Evolutionary conservation across 2,888 invertebrate species (phyloP).

Genomic region (Drosophila setosimentum): DNA sequence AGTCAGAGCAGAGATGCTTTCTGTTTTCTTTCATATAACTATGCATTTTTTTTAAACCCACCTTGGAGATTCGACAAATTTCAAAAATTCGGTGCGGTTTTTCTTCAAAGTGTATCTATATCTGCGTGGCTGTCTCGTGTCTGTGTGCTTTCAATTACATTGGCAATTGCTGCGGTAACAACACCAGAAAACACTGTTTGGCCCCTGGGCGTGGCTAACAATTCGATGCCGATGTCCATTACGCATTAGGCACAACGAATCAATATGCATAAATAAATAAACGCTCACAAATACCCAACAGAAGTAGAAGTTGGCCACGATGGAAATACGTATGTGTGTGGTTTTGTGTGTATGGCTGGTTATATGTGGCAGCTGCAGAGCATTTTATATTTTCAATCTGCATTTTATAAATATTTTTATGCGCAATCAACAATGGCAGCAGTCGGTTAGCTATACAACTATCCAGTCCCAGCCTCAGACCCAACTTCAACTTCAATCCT

Average conservation of each 20-base stretch:
- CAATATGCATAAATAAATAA: slow-evolving; percentile 74
- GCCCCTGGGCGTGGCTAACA: slow-evolving; percentile 42
- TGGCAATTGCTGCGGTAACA: slow-evolving; percentile 74
- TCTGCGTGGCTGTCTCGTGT: neutral
- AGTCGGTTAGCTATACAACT: slow-evolving; percentile 26
- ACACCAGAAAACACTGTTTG: slow-evolving; percentile 49
- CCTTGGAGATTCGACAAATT: neutral
- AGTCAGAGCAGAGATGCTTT: neutral
- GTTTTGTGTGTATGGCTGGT: neutral
- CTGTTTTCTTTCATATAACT: neutral
- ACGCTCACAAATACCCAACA: slow-evolving; percentile 47
- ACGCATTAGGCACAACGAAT: slow-evolving; percentile 55
- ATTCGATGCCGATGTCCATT: slow-evolving; percentile 36
- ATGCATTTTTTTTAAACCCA: neutral
- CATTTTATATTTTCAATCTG: slow-evolving; percentile 72
- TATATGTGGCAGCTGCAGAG: slow-evolving; percentile 3
- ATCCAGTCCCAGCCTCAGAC: neutral
- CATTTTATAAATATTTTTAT: slow-evolving; percentile 79
- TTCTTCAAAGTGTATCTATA: neutral
- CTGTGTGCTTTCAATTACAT: slow-evolving; percentile 66
- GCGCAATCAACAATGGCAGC: slow-evolving; percentile 70
- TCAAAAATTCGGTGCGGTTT: neutral
- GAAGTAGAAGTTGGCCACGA: slow-evolving; percentile 5
- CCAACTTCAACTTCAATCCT: neutral
- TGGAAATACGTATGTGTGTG: neutral